Base-by-base conservation (phyloP, 2,113 vertebrate genomes). In the Nycticorax nycticorax region DNA sequence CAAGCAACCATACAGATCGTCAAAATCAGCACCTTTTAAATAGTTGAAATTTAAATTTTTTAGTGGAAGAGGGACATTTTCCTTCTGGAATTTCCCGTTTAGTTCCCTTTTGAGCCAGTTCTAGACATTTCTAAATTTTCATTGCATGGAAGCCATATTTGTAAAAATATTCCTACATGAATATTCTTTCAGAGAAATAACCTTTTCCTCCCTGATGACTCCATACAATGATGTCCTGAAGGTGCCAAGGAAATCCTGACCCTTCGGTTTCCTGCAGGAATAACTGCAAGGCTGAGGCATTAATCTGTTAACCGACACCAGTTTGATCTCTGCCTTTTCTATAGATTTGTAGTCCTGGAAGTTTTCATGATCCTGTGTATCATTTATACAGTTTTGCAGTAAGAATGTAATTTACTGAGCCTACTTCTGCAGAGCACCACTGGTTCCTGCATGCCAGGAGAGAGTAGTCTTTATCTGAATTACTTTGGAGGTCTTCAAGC, bases 401-500 rank as follows among this genome's bases (percentile, higher is more conserved):
- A 48, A 80, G 28, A 77, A 83, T 74, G 22, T 45, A 57, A 62
- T 85, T 80, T 84, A 86, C 64, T 56, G 24, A 73, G 8, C 35
- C 41, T 72, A 11, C 47, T 79, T 81, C 67, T 91, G 67, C 67
- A 88, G 62, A 79, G 24, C 32, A 94, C 53, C 47, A 86, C 68
- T 75, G 83, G 33, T 48, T 79, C 55, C 68, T 53, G n/a, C 23
- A 19, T 43, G n/a, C 67, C 55, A 80, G 55, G 64, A 95, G 21
- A 77, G 37, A 59, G 50, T 59, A 91, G 93, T 67, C 55, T 86
- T 74, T 73, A n/a, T 52, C 57, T 62, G 92, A 92, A 92, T 91
- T 80, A 88, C 82, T 91, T 50, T 2, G n/a, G 83, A 93, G 79
- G 14, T 77, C 93, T 92, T 86, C 92, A 96, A 92, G 79, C 91